These are phyloP conservation scores for Hoplodrina blanda DNA, from an alignment of 2,888 invertebrate species.

Conservation along the genomic window DNA sequence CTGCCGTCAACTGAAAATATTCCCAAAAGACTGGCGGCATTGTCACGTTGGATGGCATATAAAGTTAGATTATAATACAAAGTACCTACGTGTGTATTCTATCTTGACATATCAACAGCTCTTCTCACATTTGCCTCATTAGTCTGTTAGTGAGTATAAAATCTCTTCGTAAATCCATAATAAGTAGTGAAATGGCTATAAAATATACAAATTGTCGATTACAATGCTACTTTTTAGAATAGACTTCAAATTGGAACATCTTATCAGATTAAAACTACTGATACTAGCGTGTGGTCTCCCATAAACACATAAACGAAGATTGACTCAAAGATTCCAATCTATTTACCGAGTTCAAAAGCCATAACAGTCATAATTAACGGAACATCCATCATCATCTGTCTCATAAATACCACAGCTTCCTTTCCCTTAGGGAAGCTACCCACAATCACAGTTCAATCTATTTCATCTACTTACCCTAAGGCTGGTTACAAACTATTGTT, in stretches of 20 bases:
- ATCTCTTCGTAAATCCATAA: too few species aligned
- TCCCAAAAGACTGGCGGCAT: too few species aligned
- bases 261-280: not conserved
- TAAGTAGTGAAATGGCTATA: too few species aligned
- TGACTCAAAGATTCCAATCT: slow-evolving; percentile 43
- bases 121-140: not conserved
- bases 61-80: too few species aligned
- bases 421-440: slow-evolving; percentile 46
- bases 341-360: slow-evolving; percentile 29
- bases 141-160: too few species aligned
- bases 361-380: slow-evolving; percentile 36
- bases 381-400: slow-evolving; percentile 36
- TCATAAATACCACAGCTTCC: slow-evolving; percentile 43
- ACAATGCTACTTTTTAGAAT: not conserved
- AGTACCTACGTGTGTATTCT: too few species aligned
- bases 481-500: slow-evolving; percentile 55
- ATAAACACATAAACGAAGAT: slow-evolving; percentile 35
- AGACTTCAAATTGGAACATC: not conserved
- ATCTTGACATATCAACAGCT: too few species aligned
- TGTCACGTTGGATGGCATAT: too few species aligned
- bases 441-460: slow-evolving; percentile 39
- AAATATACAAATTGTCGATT: too few species aligned
- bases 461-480: slow-evolving; percentile 45
- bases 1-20: too few species aligned
- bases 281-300: slow-evolving; percentile 46